Evolutionary conservation across 2,113 vertebrate species (phyloP), one percentile per base, ranked within the genome.

Genomic region (Mesocricetus auratus): DNA sequence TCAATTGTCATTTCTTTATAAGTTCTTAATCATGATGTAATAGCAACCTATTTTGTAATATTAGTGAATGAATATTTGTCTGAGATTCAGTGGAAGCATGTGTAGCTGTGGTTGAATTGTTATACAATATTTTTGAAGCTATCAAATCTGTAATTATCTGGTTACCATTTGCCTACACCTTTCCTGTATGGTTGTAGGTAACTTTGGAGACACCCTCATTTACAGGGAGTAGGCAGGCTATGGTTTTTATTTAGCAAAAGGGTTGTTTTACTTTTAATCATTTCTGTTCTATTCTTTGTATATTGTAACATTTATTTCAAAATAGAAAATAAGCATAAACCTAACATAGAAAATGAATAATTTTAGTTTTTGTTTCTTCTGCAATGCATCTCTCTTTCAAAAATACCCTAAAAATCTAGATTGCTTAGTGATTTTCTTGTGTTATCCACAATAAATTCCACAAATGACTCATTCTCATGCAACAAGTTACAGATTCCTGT

Each of bases 131-230:
- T n/a, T n/a, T n/a, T n/a, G n/a, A n/a, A 90, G 62, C 1, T 69
- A 53, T 86, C 29, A 90, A 86, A 47, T 7, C 50, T 88, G 50
- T 53, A 45, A 62, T 36, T 39, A 82, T 69, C 24, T 77, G 62
- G 83, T 90, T 95, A 90, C 68, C 50, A 91, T 33, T 42, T 73
- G 17, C 36, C 60, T 92, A 92, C 31, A 83, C 24, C 1, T 87
- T 66, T 66, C 19, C 42, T 77, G 4, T 82, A 82, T 21, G 47
- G 1, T 81, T 77, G 8, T 47, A 89, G 47, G 13, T 88, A 71
- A 21, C 69, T 96, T 22, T n/a, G 21, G 91, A 95, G 74, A 91
- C 1, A 73, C 6, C 78, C n/a, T 88, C 50, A 94, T 94, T 92
- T 77, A 91, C 73, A 78, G 50, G 75, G 73, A 21, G 8, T 47